phyloP scores from a whole-genome alignment of 1,140 invertebrate genomes.

The Centruroides vittatus region DNA sequence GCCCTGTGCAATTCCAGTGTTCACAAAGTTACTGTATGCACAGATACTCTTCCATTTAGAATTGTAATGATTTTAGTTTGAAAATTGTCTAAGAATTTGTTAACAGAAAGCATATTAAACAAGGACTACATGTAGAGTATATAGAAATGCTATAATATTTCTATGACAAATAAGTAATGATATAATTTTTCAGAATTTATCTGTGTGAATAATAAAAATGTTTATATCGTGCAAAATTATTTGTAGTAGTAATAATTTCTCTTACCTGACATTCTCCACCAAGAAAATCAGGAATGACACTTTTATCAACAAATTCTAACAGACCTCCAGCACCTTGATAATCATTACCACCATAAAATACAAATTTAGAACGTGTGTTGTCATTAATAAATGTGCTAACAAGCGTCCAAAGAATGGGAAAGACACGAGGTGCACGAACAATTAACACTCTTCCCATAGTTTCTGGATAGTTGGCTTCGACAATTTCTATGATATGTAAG shows the following conservation, averaged over 20 bases:
- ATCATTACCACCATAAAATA: constrained; percentile 81
- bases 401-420: constrained; percentile 93
- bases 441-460: constrained; percentile 82
- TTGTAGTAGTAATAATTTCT: constrained; percentile 1
- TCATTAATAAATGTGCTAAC: constrained; percentile 96
- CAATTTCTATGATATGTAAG: constrained; percentile 84
- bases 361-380: constrained; percentile 83
- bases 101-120: too few species aligned
- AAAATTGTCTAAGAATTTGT: too few species aligned
- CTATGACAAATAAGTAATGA: too few species aligned
- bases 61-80: too few species aligned
- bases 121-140: too few species aligned
- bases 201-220: not conserved
- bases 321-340: constrained; percentile 61
- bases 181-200: not conserved
- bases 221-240: not conserved
- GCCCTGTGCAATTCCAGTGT: too few species aligned
- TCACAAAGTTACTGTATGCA: too few species aligned
- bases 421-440: constrained; percentile 75
- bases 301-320: constrained; percentile 67
- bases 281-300: constrained; percentile 81
- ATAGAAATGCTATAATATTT: too few species aligned
- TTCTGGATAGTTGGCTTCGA: constrained; percentile 92
- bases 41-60: too few species aligned
- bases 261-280: constrained; percentile 73